phyloP scores from a whole-genome alignment of 2,888 invertebrate genomes.

The Eupithecia vulgata region DNA sequence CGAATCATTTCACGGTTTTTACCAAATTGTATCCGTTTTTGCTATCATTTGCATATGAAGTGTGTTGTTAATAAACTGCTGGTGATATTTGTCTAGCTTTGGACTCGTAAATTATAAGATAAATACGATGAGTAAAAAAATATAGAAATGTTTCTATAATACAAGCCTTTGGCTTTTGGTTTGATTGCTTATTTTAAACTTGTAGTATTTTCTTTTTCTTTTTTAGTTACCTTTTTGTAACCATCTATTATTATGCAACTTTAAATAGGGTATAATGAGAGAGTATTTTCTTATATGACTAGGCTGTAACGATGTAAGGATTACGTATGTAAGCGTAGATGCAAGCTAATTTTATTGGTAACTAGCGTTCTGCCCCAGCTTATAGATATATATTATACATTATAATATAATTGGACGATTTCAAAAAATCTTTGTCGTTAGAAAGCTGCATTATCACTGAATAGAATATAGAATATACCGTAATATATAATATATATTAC shows the following conservation, averaged over 20 bases:
- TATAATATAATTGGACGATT: no score
- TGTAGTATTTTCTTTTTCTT: neutral
- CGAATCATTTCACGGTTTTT: slow-evolving; percentile 26
- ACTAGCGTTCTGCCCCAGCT: no score
- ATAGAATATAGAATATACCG: no score
- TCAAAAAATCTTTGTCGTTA: no score
- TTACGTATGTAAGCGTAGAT: no score
- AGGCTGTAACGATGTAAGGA: neutral
- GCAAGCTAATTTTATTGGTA: no score
- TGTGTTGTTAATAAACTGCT: slow-evolving; percentile 29
- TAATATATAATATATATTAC: no score
- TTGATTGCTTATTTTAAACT: neutral
- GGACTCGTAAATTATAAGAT: slow-evolving; percentile 21
- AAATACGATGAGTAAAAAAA: neutral
- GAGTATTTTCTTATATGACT: neutral
- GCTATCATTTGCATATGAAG: slow-evolving; percentile 29
- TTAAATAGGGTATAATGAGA: neutral
- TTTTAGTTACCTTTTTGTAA: no score
- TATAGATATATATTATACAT: no score
- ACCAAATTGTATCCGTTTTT: slow-evolving; percentile 18
- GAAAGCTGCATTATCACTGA: no score
- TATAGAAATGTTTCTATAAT: neutral
- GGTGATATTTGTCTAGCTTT: slow-evolving; percentile 29
- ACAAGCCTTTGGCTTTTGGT: neutral
- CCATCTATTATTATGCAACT: neutral